These are phyloP conservation scores for Aleiodes alternator DNA, from an alignment of 2,888 invertebrate species.

Conservation along the genomic window DNA sequence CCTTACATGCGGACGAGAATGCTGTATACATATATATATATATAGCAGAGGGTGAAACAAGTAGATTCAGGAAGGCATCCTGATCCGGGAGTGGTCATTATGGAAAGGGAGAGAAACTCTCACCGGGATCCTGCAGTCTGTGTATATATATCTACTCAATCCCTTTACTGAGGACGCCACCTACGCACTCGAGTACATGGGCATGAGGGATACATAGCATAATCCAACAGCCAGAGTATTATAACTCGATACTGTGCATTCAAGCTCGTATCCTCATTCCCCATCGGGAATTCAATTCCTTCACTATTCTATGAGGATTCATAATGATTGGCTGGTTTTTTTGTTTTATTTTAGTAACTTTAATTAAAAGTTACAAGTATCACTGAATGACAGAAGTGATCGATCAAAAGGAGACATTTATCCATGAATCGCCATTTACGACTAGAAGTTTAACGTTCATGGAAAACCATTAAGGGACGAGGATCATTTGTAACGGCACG, in stretches of 20 bases:
- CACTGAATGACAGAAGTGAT: conserved; percentile 71
- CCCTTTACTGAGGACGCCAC: conserved; percentile 31
- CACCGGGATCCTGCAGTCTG: not conserved
- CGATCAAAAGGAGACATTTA: conserved; percentile 69
- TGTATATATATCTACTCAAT: conserved; percentile 23
- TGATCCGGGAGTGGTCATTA: conserved; percentile 41
- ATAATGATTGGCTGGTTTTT: not conserved
- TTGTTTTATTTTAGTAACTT: not conserved
- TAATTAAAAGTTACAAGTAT: conserved; percentile 1
- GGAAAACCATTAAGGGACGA: conserved; percentile 66
- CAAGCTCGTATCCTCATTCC: conserved; percentile 8
- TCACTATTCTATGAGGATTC: not conserved
- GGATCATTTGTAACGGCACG: conserved; percentile 71
- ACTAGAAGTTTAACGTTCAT: conserved; percentile 27
- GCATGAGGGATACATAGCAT: conserved; percentile 37
- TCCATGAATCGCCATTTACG: conserved; percentile 53
- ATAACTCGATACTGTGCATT: conserved; percentile 47
- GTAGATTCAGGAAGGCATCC: not conserved
- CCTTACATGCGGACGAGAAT: conserved; percentile 4
- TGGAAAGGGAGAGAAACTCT: conserved; percentile 35
- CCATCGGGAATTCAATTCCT: conserved; percentile 62
- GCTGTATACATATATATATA: not conserved
- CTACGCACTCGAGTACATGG: conserved; percentile 18
- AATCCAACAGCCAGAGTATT: conserved; percentile 50
- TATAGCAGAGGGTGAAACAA: not conserved